Percentiles rank a stretch among this genome's conserved stretches.
These are phyloP conservation scores for Catalaphyllia jardinei DNA, from an alignment of 64 coral and sea anemone species.

Conservation along the genomic window DNA sequence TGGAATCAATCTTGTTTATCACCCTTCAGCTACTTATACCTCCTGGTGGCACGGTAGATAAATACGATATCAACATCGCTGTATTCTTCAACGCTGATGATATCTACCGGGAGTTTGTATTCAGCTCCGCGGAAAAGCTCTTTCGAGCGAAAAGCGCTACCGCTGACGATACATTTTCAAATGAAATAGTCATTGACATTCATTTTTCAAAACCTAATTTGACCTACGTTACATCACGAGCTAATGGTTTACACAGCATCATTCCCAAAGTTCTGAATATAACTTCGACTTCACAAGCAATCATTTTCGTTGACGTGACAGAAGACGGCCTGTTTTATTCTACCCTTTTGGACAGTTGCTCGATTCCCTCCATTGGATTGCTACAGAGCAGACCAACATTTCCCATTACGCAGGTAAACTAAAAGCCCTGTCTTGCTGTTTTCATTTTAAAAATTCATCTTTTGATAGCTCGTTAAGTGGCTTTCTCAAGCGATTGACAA, in stretches of 20 bases:
- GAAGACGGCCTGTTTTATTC: neutral
- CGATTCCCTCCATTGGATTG: slow-evolving; percentile 6
- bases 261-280: neutral
- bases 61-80: slow-evolving; percentile 19
- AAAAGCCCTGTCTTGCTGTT: neutral
- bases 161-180: neutral
- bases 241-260: neutral
- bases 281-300: neutral
- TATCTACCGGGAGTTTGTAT: slow-evolving; percentile 16
- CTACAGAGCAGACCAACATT: slow-evolving; percentile 10
- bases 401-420: slow-evolving; percentile 33
- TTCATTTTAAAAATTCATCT: neutral
- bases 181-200: neutral
- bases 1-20: neutral
- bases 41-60: neutral
- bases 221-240: neutral
- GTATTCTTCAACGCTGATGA: slow-evolving; percentile 36
- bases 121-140: slow-evolving; percentile 9
- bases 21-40: neutral
- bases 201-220: slow-evolving; percentile 27
- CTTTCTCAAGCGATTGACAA: neutral
- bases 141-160: neutral
- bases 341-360: neutral
- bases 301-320: slow-evolving; percentile 24
- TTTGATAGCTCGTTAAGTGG: neutral